These are phyloP conservation scores for Mustelus asterias DNA, from an alignment of 2,113 vertebrate genomes.

Conservation along the genomic window DNA sequence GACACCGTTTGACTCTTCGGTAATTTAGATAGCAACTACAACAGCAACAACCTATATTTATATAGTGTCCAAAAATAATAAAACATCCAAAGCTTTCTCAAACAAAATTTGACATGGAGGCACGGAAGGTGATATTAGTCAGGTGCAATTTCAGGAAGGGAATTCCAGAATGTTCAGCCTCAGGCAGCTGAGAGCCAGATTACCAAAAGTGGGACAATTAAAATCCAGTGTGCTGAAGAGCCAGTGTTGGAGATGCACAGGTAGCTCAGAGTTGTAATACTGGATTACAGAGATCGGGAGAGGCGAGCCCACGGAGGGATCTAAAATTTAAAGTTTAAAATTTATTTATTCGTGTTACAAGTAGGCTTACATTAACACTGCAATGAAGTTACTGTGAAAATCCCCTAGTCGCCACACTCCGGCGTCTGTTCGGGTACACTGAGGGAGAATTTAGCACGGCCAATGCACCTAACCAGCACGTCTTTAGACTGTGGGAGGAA, in stretches of 20 bases:
- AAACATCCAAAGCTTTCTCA: background rate
- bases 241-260: background rate
- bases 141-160: too few species aligned
- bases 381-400: too few species aligned
- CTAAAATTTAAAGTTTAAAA: background rate
- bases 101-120: background rate
- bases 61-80: background rate
- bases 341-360: too few species aligned
- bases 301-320: background rate
- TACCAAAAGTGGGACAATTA: background rate
- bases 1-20: background rate
- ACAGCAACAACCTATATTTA: background rate
- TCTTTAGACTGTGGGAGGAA: too few species aligned
- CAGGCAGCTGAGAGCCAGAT: background rate
- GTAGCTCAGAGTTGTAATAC: background rate
- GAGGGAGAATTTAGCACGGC: too few species aligned
- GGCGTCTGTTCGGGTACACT: too few species aligned
- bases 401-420: too few species aligned
- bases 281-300: background rate
- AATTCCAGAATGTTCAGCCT: background rate
- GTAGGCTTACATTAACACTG: too few species aligned
- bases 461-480: too few species aligned
- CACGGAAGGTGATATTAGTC: background rate
- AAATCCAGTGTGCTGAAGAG: background rate
- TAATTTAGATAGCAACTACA: background rate